phyloP scores from a whole-genome alignment of 1,140 invertebrate genomes.

The Anadara kagoshimensis region DNA sequence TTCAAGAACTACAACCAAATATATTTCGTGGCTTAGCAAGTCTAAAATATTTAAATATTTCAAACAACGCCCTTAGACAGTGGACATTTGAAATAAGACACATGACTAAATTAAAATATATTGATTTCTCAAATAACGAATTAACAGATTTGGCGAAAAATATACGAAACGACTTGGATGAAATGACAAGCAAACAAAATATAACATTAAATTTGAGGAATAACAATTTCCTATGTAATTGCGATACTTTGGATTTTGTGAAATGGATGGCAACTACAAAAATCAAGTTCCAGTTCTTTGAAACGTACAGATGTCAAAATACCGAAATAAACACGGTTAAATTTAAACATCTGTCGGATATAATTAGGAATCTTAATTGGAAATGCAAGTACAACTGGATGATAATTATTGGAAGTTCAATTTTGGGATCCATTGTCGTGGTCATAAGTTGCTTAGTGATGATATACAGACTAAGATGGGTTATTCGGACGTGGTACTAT shows the following conservation, averaged over 20 bases:
- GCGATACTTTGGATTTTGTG: constrained; percentile 20
- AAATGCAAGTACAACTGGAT: constrained; percentile 15
- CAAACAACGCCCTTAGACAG: constrained; percentile 4
- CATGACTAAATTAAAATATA: background rate
- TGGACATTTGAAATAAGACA: constrained; percentile 6
- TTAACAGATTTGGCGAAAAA: too few relatives aligned
- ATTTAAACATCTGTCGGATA: background rate
- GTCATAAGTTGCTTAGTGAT: constrained; percentile 1
- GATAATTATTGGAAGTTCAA: constrained; percentile 1
- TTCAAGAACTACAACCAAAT: background rate
- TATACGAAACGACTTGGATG: too few relatives aligned
- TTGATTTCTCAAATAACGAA: constrained; percentile 18
- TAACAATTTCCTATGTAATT: constrained; percentile 19
- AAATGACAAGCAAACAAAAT: background rate
- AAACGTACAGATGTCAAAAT: background rate
- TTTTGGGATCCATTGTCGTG: constrained; percentile 17
- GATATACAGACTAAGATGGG: constrained; percentile 25
- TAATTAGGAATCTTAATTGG: constrained; percentile 7
- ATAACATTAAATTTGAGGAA: constrained; percentile 26
- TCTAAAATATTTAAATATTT: constrained; percentile 9
- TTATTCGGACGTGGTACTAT: background rate
- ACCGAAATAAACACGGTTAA: background rate
- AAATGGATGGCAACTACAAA: constrained; percentile 26
- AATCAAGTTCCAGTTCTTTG: background rate
- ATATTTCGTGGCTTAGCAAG: constrained; percentile 1